Conservation (phyloP, 2,113 vertebrate genomes). For the Petaurus breviceps region DNA sequence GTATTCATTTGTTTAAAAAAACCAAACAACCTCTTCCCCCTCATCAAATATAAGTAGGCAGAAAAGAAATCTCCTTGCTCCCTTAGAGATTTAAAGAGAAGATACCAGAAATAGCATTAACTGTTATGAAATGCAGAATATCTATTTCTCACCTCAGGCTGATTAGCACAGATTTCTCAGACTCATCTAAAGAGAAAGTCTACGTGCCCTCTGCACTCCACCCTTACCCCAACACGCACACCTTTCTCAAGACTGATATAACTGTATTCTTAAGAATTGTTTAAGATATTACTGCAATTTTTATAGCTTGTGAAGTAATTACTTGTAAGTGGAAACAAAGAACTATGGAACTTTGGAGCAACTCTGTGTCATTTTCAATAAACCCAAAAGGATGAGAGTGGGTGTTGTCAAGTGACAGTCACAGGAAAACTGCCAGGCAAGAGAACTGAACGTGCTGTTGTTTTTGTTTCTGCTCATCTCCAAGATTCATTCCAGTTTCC, state of each 20-base stretch:
- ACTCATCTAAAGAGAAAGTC: constrained; percentile 31
- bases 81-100: constrained; percentile 58
- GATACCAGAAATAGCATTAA: constrained; percentile 35
- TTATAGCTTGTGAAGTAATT: constrained; percentile 61
- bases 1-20: neutral
- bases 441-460: neutral
- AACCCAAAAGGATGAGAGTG: constrained; percentile 40
- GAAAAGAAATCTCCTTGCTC: constrained; percentile 2
- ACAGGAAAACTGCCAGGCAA: constrained; percentile 16
- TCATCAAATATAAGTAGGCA: constrained; percentile 1
- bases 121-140: neutral
- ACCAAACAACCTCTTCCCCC: too few species aligned
- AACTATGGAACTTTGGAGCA: constrained; percentile 45
- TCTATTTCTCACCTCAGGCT: neutral
- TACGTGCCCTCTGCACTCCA: neutral
- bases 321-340: constrained; percentile 38
- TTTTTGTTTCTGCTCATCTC: constrained; percentile 21
- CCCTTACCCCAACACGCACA: neutral
- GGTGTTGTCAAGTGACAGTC: constrained; percentile 16
- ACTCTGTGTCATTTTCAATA: constrained; percentile 41
- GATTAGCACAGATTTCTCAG: constrained; percentile 27
- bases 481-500: constrained; percentile 16
- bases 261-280: constrained; percentile 49
- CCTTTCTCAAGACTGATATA: constrained; percentile 31
- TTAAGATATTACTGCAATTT: constrained; percentile 48